Conservation (phyloP, 2,113 vertebrate genomes). For the Nansenia antarctica region DNA sequence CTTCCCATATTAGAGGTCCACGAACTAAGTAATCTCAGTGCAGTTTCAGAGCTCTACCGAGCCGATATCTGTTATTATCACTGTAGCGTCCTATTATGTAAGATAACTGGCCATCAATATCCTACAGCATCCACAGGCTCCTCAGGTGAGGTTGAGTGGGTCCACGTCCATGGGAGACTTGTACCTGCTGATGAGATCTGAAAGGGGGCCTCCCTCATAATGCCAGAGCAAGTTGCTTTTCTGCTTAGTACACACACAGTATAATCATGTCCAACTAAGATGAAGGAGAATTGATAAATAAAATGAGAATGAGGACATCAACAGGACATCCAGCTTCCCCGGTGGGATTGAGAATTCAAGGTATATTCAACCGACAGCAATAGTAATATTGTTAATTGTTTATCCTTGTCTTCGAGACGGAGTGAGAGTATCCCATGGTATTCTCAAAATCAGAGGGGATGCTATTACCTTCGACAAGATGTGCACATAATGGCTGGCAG, state of each 20-base stretch:
- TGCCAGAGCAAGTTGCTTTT: slow-evolving; percentile 2
- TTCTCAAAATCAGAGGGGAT: background rate
- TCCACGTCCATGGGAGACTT: background rate
- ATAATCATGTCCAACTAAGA: slow-evolving; percentile 45
- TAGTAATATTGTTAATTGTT: background rate
- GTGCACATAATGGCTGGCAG: background rate
- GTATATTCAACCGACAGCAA: background rate
- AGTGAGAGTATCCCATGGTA: background rate
- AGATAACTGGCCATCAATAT: too few relatives aligned
- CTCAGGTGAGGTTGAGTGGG: background rate
- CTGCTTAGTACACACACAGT: slow-evolving; percentile 20
- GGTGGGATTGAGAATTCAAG: background rate
- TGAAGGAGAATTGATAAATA: slow-evolving; percentile 22
- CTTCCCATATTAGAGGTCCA: too few relatives aligned
- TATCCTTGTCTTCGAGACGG: background rate
- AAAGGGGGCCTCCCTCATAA: slow-evolving; percentile 41
- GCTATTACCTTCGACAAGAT: background rate
- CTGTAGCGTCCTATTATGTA: too few relatives aligned
- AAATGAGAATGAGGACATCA: too few relatives aligned
- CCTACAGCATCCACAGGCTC: too few relatives aligned
- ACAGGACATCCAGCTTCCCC: background rate
- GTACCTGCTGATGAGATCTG: slow-evolving; percentile 33
- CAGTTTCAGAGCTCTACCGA: too few relatives aligned
- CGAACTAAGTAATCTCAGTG: too few relatives aligned
- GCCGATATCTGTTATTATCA: too few relatives aligned